Evolutionary conservation across 1,140 invertebrate species (phyloP).

Genomic region (Brachionus paranguensis): DNA sequence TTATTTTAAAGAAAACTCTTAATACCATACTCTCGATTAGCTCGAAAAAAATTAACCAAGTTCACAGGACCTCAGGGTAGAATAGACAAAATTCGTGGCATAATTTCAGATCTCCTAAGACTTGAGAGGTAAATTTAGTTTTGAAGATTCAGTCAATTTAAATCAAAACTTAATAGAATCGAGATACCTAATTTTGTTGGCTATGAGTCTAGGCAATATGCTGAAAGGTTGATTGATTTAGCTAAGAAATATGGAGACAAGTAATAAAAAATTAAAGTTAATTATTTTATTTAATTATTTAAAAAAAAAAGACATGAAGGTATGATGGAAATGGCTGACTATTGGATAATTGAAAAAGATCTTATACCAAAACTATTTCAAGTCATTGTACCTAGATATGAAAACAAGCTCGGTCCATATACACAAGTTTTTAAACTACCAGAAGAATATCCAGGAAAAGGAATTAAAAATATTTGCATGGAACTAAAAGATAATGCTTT

Average conservation of each 20-base stretch:
- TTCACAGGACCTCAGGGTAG: slow-evolving; percentile 31
- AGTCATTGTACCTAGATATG: slow-evolving; percentile 35
- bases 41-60: slow-evolving; percentile 24
- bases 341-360: slow-evolving; percentile 40
- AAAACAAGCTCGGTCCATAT: slow-evolving; percentile 36
- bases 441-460: slow-evolving; percentile 25
- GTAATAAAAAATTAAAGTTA: not conserved
- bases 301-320: slow-evolving; percentile 14
- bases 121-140: not conserved
- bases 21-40: slow-evolving; percentile 30
- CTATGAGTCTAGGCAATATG: slow-evolving; percentile 39
- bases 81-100: slow-evolving; percentile 17
- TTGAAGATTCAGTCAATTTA: not conserved
- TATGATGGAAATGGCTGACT: slow-evolving; percentile 40
- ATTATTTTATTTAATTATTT: not conserved
- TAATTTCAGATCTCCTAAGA: slow-evolving; percentile 11
- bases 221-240: slow-evolving; percentile 39
- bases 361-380: slow-evolving; percentile 37
- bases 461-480: slow-evolving; percentile 13
- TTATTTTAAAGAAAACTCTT: slow-evolving; percentile 5
- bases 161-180: not conserved
- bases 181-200: slow-evolving; percentile 32
- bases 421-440: slow-evolving; percentile 29
- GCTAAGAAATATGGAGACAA: slow-evolving; percentile 41
- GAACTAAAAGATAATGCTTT: slow-evolving; percentile 22